Percentiles rank a stretch among this genome's conserved stretches.
phyloP scores from a whole-genome alignment of 2,888 invertebrate genomes.

The Stegophylla sp. region DNA sequence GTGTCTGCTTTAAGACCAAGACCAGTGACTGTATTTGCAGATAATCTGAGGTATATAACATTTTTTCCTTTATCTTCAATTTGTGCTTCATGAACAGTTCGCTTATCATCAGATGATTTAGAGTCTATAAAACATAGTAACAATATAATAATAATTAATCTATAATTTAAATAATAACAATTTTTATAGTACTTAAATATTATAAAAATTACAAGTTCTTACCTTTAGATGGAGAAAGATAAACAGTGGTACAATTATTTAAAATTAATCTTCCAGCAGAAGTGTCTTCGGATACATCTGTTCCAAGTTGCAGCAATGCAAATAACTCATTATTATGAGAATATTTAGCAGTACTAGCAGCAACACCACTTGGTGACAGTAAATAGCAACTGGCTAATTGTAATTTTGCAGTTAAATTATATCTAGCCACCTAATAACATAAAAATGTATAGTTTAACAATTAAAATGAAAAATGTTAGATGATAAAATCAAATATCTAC shows the following conservation, averaged over 20 bases:
- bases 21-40: slow-evolving; percentile 72
- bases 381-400: slow-evolving; percentile 74
- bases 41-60: slow-evolving; percentile 76
- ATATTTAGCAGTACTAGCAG: slow-evolving; percentile 77
- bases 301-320: slow-evolving; percentile 75
- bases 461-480: too few relatives aligned
- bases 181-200: neutral
- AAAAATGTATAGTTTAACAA: too few relatives aligned
- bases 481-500: too few relatives aligned
- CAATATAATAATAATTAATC: slow-evolving; percentile 23
- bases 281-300: slow-evolving; percentile 82
- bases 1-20: slow-evolving; percentile 71
- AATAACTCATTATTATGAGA: slow-evolving; percentile 79
- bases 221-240: slow-evolving; percentile 57
- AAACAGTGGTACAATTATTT: slow-evolving; percentile 72
- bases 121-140: slow-evolving; percentile 33
- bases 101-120: slow-evolving; percentile 62
- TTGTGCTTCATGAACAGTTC: slow-evolving; percentile 75
- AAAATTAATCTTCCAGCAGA: slow-evolving; percentile 80
- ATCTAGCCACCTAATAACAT: slow-evolving; percentile 72
- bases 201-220: slow-evolving; percentile 47
- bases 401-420: slow-evolving; percentile 73
- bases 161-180: slow-evolving; percentile 14
- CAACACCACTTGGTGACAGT: slow-evolving; percentile 73
- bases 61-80: slow-evolving; percentile 83